Evolutionary conservation across 1,140 invertebrate species (phyloP).

Genomic region (Bombus affinis): DNA sequence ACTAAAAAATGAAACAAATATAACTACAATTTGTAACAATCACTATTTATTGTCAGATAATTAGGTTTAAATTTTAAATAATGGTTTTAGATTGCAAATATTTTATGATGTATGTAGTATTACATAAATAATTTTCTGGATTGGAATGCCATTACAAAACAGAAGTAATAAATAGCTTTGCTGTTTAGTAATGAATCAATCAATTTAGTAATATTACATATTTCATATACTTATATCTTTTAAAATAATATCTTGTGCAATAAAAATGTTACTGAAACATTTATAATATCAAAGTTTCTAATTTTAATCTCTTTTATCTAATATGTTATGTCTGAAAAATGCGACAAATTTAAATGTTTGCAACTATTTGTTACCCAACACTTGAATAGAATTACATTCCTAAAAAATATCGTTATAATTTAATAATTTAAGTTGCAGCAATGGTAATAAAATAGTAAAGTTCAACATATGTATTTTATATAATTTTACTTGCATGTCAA

Average conservation of each 20-base stretch:
- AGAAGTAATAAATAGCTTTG: neutral
- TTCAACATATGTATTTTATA: conserved; percentile 32
- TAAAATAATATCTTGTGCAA: neutral
- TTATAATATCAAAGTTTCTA: neutral
- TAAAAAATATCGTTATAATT: neutral
- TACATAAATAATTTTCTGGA: neutral
- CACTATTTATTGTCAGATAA: neutral
- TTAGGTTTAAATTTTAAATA: conserved; percentile 11
- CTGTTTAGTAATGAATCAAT: neutral
- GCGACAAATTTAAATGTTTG: neutral
- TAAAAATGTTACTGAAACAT: neutral
- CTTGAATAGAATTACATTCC: neutral
- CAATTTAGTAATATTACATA: neutral
- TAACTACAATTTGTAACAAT: neutral
- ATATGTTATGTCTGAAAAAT: neutral
- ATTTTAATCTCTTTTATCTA: neutral
- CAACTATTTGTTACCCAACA: neutral
- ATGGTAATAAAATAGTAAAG: conserved; percentile 28
- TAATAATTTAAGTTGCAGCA: neutral
- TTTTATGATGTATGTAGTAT: neutral
- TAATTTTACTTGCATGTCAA: conserved; percentile 53
- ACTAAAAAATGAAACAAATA: conserved; percentile 2
- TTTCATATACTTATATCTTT: neutral
- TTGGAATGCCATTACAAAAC: neutral
- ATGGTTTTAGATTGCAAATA: neutral